These are phyloP conservation scores for Helicoverpa assulta DNA, from an alignment of 2,888 invertebrate genomes.

Conservation along the genomic window DNA sequence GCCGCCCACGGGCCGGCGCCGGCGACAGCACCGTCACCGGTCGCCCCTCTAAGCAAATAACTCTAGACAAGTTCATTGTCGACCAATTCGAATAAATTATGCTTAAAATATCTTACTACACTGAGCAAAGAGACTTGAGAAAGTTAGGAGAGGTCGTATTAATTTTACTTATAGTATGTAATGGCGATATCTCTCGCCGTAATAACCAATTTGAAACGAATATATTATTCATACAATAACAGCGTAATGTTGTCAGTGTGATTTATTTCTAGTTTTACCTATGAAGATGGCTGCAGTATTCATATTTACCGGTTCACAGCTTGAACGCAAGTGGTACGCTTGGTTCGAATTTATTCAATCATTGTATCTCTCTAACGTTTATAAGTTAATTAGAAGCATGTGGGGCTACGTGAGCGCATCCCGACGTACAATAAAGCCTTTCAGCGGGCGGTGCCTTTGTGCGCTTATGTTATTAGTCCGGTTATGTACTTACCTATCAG, in stretches of 20 bases:
- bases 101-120: constrained; percentile 63
- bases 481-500: constrained; percentile 70
- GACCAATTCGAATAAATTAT: constrained; percentile 64
- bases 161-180: constrained; percentile 21
- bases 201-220: constrained; percentile 25
- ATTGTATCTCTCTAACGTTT: constrained; percentile 66
- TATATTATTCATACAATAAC: constrained; percentile 35
- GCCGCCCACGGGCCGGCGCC: constrained; percentile 75
- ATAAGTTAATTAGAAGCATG: constrained; percentile 84
- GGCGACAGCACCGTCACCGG: constrained; percentile 58
- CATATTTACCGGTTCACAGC: constrained; percentile 19
- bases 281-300: constrained; percentile 26
- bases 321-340: constrained; percentile 30
- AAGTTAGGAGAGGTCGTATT: constrained; percentile 29
- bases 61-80: constrained; percentile 85
- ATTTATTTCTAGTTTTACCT: constrained; percentile 14
- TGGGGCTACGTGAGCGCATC: constrained; percentile 75
- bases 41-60: constrained; percentile 68
- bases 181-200: constrained; percentile 14
- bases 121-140: constrained; percentile 45
- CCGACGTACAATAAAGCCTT: constrained; percentile 80
- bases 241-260: constrained; percentile 14
- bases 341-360: constrained; percentile 61
- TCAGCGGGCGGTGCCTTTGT: constrained; percentile 83
- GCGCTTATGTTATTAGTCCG: constrained; percentile 71